Percentiles rank a stretch among this genome's conserved stretches.
Conservation (phyloP, 1,140 invertebrate genomes). For the Araneus ventricosus region DNA sequence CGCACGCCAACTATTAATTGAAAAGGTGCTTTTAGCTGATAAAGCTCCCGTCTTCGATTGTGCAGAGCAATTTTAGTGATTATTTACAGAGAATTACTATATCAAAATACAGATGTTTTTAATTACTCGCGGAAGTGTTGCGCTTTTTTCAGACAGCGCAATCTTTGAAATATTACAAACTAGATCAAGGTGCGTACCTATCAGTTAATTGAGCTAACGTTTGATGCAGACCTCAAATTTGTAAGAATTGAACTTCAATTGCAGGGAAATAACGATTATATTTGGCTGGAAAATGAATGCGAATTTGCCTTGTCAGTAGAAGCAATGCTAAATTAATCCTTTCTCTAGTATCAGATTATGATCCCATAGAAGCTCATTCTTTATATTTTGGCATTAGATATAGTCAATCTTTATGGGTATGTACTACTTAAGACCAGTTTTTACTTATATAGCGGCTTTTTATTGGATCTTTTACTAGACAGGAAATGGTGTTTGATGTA, state of each 20-base stretch:
- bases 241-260: conserved; percentile 8
- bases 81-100: too few relatives aligned
- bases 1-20: background rate
- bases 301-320: background rate
- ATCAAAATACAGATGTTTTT: background rate
- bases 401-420: too few relatives aligned
- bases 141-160: background rate
- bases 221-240: conserved; percentile 32
- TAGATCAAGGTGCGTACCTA: background rate
- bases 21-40: background rate
- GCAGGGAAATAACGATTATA: background rate
- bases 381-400: too few relatives aligned
- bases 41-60: background rate
- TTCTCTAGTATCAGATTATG: too few relatives aligned
- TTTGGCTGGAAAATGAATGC: conserved; percentile 43
- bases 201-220: background rate
- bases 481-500: too few relatives aligned
- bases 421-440: too few relatives aligned
- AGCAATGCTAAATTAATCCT: too few relatives aligned
- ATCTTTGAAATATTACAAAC: background rate
- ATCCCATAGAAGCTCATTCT: too few relatives aligned
- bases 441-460: too few relatives aligned
- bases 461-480: too few relatives aligned
- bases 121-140: background rate
- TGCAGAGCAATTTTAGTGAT: background rate